Percentiles rank a stretch among this genome's conserved stretches.
phyloP scores from a whole-genome alignment of 1,140 invertebrate genomes.

The Mamestra configurata region DNA sequence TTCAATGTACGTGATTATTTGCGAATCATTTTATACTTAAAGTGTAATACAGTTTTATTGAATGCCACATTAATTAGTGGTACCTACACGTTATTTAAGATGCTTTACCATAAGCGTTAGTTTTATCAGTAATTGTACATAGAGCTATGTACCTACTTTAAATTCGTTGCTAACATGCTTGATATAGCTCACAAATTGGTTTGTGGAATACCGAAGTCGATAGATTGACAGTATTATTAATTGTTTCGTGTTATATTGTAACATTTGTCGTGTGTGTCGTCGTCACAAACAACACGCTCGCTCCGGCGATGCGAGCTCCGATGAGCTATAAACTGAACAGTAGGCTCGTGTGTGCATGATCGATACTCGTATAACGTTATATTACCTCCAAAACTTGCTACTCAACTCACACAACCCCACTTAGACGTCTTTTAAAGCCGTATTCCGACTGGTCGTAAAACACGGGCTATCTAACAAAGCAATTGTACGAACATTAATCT shows the following conservation, averaged over 20 bases:
- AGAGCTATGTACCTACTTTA: not conserved
- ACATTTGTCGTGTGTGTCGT: slow-evolving; percentile 5
- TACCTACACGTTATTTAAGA: too few relatives aligned
- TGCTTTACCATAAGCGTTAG: not conserved
- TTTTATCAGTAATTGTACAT: not conserved
- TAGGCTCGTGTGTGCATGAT: slow-evolving; percentile 11
- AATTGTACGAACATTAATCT: slow-evolving; percentile 47
- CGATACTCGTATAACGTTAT: slow-evolving; percentile 35
- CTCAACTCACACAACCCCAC: slow-evolving; percentile 12
- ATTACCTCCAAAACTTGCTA: slow-evolving; percentile 13
- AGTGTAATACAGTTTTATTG: too few relatives aligned
- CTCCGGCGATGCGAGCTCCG: not conserved
- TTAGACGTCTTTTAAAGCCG: slow-evolving; percentile 28
- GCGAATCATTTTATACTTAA: too few relatives aligned
- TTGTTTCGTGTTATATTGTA: slow-evolving; percentile 29
- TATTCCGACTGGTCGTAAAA: slow-evolving; percentile 32
- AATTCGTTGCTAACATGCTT: not conserved
- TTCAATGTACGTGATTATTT: too few relatives aligned
- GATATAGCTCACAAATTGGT: slow-evolving; percentile 16
- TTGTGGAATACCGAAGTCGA: slow-evolving; percentile 13
- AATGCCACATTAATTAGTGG: too few relatives aligned
- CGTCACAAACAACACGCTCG: slow-evolving; percentile 2
- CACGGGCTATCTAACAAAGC: slow-evolving; percentile 26
- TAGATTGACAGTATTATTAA: slow-evolving; percentile 43
- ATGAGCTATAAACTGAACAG: slow-evolving; percentile 24